Base-by-base conservation (phyloP, 2,888 invertebrate genomes). In the Agriotes lineatus region DNA sequence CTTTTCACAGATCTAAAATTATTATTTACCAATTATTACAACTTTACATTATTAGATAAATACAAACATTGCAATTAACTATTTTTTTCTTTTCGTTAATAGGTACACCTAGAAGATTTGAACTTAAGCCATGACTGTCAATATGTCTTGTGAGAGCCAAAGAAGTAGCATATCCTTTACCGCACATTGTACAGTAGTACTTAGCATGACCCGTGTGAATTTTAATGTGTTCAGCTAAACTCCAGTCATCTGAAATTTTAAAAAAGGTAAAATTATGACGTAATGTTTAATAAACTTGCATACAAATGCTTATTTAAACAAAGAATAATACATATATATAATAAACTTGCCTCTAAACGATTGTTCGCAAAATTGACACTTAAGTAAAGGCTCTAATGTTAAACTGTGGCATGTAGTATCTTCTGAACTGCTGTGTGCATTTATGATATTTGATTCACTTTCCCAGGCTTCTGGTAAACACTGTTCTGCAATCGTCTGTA, bases 381-480 rank as follows among this genome's bases (percentile, higher is more conserved):
- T 82, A 65, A 78, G 82, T 14, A 82, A 72, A 59, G 78, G 74
- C 39, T 77, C 79, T 35, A 83, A 74, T 74, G 74, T 79, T 70
- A 83, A 81, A 62, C 78, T 80, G 66, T 78, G 76, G 54, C 75
- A 80, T 22, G 72, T 63, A 10, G 78, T 76, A 54, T 80, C 79
- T 59, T 79, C 74, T 33, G 79, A 77, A 61, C 74, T 74, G 69
- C 78, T 78, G 3, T 79, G 80, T 48, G 80, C 70, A 18, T 73
- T 75, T 33, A 78, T 76, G 50, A 82, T 76, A 69, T 80, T 79
- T 30, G 79, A 77, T 70, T 82, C 82, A 64, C 75, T 79, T 63
- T 84, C 82, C 84, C 84, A 84, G 3, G 82, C 79, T 58, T 82
- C 82, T 0, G 84, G 83, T 64, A 84, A 75, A 75, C 82, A 84